These are phyloP conservation scores for Eugnorisma glareosa DNA, from an alignment of 2,888 invertebrate genomes.

Conservation along the genomic window DNA sequence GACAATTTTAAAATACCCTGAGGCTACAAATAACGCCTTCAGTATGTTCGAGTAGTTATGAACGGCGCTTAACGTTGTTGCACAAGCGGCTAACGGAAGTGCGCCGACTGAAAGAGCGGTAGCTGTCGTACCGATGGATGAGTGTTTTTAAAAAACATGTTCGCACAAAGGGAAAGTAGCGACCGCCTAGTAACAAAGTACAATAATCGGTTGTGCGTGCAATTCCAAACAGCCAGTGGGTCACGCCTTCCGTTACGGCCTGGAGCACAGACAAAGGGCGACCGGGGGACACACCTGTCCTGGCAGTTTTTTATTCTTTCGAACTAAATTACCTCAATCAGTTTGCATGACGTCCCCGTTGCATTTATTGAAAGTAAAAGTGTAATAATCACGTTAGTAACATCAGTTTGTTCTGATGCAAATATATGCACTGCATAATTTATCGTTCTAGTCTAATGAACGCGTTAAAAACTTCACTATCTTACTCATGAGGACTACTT, in stretches of 20 bases:
- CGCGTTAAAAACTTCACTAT: constrained; percentile 61
- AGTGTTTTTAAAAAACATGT: constrained; percentile 66
- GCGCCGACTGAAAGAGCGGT: constrained; percentile 57
- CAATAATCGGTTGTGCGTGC: constrained; percentile 69
- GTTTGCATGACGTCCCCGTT: constrained; percentile 24
- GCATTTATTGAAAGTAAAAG: constrained; percentile 69
- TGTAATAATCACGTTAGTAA: constrained; percentile 59
- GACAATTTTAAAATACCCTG: constrained; percentile 58
- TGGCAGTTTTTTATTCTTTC: constrained; percentile 63
- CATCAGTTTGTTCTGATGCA: constrained; percentile 45
- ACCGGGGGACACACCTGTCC: constrained; percentile 73
- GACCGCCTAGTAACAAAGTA: constrained; percentile 59
- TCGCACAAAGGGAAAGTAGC: constrained; percentile 67
- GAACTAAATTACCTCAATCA: constrained; percentile 46
- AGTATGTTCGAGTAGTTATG: constrained; percentile 48
- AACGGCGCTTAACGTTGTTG: constrained; percentile 53
- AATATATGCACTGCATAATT: constrained; percentile 59
- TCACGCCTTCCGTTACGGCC: constrained; percentile 72
- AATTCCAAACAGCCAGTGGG: constrained; percentile 67
- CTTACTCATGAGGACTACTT: constrained; percentile 60
- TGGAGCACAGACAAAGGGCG: constrained; percentile 67
- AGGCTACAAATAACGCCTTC: constrained; percentile 62
- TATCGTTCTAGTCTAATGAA: constrained; percentile 69
- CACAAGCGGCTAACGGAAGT: constrained; percentile 65
- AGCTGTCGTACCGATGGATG: constrained; percentile 58